Conservation (phyloP, 2,797 vertebrate genomes). For the Sylvia borin region DNA sequence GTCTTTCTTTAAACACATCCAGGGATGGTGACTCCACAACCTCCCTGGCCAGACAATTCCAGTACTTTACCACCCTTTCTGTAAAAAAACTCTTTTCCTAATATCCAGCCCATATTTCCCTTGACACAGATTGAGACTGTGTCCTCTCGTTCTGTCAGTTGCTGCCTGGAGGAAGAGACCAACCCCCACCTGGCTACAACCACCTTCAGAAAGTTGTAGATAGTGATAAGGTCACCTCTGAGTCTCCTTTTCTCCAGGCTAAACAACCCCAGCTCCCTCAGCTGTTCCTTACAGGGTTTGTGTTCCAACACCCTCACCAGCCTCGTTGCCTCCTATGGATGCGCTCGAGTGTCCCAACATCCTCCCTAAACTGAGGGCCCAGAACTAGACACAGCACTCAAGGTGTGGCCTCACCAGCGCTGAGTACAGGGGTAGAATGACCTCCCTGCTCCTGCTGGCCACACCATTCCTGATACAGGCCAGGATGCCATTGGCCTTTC, state of each 20-base stretch:
- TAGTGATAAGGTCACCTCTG: neutral
- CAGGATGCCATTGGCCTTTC: neutral
- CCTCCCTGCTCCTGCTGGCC: neutral
- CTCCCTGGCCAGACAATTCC: rapidly evolving
- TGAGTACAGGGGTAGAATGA: neutral
- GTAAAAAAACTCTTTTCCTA: neutral
- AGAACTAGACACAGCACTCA: neutral
- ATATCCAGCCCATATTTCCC: neutral
- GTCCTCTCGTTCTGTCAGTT: neutral
- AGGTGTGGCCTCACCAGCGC: neutral
- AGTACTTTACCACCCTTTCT: neutral
- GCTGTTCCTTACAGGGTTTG: rapidly evolving
- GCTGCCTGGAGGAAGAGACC: neutral
- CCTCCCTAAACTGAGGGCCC: neutral
- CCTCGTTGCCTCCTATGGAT: neutral
- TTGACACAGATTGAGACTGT: neutral
- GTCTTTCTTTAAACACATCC: neutral
- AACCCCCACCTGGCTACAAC: neutral
- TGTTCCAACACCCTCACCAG: neutral
- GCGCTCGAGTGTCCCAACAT: rapidly evolving
- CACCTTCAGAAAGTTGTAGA: neutral
- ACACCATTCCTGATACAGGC: neutral
- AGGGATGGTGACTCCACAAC: neutral
- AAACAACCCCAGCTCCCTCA: neutral
- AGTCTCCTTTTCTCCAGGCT: neutral